phyloP scores from a whole-genome alignment of 2,113 vertebrate genomes.

The Asarcornis scutulata region DNA sequence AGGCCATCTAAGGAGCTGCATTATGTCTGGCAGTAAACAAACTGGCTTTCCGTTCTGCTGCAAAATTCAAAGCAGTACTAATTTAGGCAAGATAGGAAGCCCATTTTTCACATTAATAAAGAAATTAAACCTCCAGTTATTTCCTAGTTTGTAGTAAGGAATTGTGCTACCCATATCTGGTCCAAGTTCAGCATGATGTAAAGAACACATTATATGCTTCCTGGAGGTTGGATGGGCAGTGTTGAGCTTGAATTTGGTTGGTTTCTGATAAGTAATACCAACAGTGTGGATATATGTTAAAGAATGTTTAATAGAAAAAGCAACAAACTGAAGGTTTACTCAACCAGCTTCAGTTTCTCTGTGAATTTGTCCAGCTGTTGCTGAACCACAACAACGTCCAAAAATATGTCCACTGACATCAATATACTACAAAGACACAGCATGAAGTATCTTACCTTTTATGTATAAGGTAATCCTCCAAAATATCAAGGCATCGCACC shows the following conservation, averaged over 20 bases:
- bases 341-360: background rate
- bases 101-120: background rate
- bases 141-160: background rate
- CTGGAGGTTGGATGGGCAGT: background rate
- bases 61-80: background rate
- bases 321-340: background rate
- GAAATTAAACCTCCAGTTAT: background rate
- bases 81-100: background rate
- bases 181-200: rapidly evolving
- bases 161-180: background rate
- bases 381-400: background rate
- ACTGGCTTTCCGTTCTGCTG: background rate
- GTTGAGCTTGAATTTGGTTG: background rate
- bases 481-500: conserved; percentile 97
- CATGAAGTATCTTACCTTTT: conserved; percentile 82
- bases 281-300: background rate
- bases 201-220: background rate
- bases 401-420: background rate
- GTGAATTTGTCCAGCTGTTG: background rate
- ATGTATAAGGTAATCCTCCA: conserved; percentile 99
- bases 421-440: background rate
- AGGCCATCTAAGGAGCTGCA: background rate
- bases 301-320: background rate
- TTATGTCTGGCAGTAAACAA: background rate
- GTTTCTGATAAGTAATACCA: background rate